These are phyloP conservation scores for Lethenteron reissneri DNA, from an alignment of 2,113 vertebrate genomes.

Conservation along the genomic window DNA sequence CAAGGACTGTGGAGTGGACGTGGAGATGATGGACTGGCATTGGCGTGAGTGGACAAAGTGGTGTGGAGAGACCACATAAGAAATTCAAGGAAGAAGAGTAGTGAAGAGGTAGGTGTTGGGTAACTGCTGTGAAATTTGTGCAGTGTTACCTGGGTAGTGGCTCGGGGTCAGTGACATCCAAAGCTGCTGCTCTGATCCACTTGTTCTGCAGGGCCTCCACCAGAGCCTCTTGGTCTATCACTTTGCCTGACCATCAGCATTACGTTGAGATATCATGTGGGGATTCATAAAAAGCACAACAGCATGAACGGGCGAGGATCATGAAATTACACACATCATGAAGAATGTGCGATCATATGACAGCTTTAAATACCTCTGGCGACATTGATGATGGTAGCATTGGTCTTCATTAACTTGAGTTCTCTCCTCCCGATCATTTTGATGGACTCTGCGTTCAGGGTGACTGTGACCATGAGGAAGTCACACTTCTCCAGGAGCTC, in stretches of 20 bases:
- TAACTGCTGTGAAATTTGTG: too few species aligned
- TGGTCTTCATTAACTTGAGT: slow-evolving; percentile 33
- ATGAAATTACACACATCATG: too few species aligned
- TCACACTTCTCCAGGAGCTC: slow-evolving; percentile 32
- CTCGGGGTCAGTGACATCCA: slow-evolving; percentile 6
- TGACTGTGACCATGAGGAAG: slow-evolving; percentile 33
- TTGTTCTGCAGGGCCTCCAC: not conserved
- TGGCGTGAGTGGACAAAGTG: too few species aligned
- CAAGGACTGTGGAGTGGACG: too few species aligned
- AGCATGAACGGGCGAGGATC: too few species aligned
- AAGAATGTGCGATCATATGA: too few species aligned
- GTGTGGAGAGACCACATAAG: too few species aligned
- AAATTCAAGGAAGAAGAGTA: too few species aligned
- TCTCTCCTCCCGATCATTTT: slow-evolving; percentile 30
- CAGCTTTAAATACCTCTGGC: slow-evolving; percentile 26
- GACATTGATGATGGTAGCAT: slow-evolving; percentile 31
- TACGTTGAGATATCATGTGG: too few species aligned
- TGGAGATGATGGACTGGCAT: too few species aligned
- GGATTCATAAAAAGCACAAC: too few species aligned
- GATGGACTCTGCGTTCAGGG: slow-evolving; percentile 23
- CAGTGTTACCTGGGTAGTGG: not conserved
- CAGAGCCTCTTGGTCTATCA: not conserved
- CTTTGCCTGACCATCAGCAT: not conserved
- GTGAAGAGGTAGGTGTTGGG: too few species aligned
- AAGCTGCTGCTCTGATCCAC: not conserved